These are phyloP conservation scores for Eumacrocentrus americanus DNA, from an alignment of 2,888 invertebrate genomes.

Conservation along the genomic window DNA sequence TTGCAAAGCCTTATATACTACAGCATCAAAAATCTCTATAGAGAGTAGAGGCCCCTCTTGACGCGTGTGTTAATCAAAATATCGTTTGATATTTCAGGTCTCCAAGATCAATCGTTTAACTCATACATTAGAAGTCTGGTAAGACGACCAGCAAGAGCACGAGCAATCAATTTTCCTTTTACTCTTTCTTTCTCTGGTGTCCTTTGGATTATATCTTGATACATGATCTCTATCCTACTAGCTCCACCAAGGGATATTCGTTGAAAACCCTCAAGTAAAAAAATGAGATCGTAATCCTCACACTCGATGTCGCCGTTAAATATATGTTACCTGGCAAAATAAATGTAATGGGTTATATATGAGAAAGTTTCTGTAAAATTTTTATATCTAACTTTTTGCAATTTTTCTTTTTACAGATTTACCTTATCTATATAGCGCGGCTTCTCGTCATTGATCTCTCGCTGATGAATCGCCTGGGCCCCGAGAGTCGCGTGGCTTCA, in stretches of 20 bases:
- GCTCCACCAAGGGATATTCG: background rate
- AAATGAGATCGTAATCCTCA: conserved; percentile 14
- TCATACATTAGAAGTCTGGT: background rate
- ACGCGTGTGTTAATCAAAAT: conserved; percentile 20
- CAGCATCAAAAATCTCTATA: no score
- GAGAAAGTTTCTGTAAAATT: background rate
- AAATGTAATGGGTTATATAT: background rate
- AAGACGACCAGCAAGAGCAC: background rate
- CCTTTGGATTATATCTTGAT: no score
- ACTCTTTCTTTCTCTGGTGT: no score
- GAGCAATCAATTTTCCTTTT: background rate
- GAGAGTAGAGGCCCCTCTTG: background rate
- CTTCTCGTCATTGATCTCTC: conserved; percentile 1
- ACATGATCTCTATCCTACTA: no score
- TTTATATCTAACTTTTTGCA: background rate
- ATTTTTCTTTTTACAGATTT: background rate
- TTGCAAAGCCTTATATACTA: background rate
- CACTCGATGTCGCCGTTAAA: conserved; percentile 14
- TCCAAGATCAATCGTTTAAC: conserved; percentile 12
- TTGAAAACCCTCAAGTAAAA: conserved; percentile 13
- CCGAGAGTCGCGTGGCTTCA: conserved; percentile 13
- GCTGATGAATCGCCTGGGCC: conserved; percentile 15
- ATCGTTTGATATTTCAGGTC: background rate
- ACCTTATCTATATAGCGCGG: background rate
- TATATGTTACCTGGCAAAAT: background rate